Base-by-base conservation (phyloP, 2,113 vertebrate genomes). In the Phylloscopus trochiloides region DNA sequence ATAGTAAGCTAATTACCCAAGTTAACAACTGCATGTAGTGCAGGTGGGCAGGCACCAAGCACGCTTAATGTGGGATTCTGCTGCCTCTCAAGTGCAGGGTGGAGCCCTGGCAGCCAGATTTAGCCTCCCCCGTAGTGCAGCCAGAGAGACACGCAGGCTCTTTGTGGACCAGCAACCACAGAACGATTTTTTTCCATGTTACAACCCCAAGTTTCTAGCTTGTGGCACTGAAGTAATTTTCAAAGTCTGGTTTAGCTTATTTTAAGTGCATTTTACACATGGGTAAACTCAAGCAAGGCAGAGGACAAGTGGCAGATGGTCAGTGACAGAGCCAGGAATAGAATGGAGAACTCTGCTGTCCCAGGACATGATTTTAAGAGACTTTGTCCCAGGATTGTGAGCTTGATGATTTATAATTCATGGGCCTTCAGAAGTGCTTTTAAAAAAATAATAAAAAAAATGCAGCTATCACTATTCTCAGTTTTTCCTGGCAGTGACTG, bases 271-370 rank as follows among this genome's bases (percentile, higher is more conserved):
- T 92, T 88, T 94, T 90, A 81, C 51, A 63, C 72, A 14, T 58
- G 86, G 90, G 67, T 86, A 81, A 88, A 83, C 48, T 81, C 72
- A 71, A 91, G 88, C 59, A 29, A 94, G 72, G 86, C 88, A 80
- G 59, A 95, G 55, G 88, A 92, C 75, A 93, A 94, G 85, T 51
- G 90, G 75, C 92, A 97, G 96, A 92, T 96, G 93, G 94, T 96
- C 68, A 95, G 55, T 58, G 57, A 52, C 51, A 47, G 54, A 92
- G 83, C 70, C 66, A 85, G 68, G 80, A 94, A 81, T 38, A 71
- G 72, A 93, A 50, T 32, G 10, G 61, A 93, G 95, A 81, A 54
- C 43, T 88, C 48, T 29, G 16, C 36, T 79, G 65, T 95, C 86
- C 57, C 65, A 95, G 70, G 73, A 75, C 32, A 9, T 15, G 74